These are phyloP conservation scores for Pipistrellus pipistrellus DNA, from an alignment of 2,797 vertebrate genomes.

Conservation along the genomic window DNA sequence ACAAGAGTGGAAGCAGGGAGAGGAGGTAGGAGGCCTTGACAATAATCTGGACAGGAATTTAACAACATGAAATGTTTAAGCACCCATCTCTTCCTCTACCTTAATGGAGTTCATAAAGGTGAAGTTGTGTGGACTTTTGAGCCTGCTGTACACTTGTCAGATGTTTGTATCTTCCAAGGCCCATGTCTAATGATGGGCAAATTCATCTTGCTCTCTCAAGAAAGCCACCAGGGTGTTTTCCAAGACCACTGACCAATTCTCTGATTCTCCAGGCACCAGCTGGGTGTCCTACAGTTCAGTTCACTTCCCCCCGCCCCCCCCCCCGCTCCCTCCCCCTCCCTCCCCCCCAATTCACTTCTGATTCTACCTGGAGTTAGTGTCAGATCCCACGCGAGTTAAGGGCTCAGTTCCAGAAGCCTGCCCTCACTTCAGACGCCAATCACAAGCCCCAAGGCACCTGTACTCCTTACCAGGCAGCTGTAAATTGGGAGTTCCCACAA, in stretches of 20 bases:
- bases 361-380: not conserved
- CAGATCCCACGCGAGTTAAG: not conserved
- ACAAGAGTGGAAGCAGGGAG: not conserved
- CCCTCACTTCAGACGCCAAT: not conserved
- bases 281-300: not conserved
- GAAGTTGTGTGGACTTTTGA: not conserved
- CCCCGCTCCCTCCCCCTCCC: no score
- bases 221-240: not conserved
- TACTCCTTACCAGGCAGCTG: not conserved
- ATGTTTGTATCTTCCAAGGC: not conserved
- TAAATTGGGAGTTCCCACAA: not conserved
- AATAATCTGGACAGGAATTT: not conserved
- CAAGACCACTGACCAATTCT: not conserved
- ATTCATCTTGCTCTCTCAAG: not conserved
- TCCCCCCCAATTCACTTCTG: not conserved
- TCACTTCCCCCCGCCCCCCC: not conserved
- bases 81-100: not conserved
- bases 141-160: not conserved
- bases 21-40: not conserved
- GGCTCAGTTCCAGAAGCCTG: not conserved
- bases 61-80: not conserved
- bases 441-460: not conserved
- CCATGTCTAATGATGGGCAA: not conserved
- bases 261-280: not conserved
- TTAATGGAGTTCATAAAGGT: not conserved